Evolutionary conservation across 1,140 invertebrate genomes (phyloP), one percentile per base, ranked within the genome.

Genomic region (Stegodyphus dumicola): DNA sequence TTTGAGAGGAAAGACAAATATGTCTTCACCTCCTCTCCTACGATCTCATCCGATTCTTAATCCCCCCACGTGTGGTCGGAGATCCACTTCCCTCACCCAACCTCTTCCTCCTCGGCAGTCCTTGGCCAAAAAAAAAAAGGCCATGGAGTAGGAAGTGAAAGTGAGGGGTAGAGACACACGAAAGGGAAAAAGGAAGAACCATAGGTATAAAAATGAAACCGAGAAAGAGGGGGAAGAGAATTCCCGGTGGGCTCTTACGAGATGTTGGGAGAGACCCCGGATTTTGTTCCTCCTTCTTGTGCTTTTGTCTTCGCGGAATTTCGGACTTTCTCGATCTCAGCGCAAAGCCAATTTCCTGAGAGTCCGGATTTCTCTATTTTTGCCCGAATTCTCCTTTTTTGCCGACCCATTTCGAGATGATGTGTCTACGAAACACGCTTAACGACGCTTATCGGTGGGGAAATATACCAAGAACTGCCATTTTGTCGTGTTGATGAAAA

Each of bases 1-100:
- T 80, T 80, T 80, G 78, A 80, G 78, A 80, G 78, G 78, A 80
- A 80, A 80, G 78, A 80, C 78, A 80, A 80, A 80, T 80, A 80
- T 80, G 78, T 80, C 78, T 80, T 73, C 78, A 80, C 78, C 78
- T 71, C n/a, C 66, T 15, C 69, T 52, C 18, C 66, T 54, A 49
- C 66, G 77, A 79, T 69, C 77, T 71, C 78, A 80, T 80, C 78
- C 78, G 78, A 80, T 80, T 80, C 78, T 80, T 80, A 80, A 80
- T 80, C 78, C 78, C 65, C 78, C 78, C 78, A 80, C 78, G 78
- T 80, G 78, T 80, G 78, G 78, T 80, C 53, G 49, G 17, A 33
- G 15, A 49, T 33, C 56, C 56, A 60, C 56, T 60, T 60, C 15
- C 17, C 33, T 51, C 15, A 33, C 33, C 67, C 52, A 13, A 66